These are phyloP conservation scores for Lasioglossum baleicum DNA, from an alignment of 1,140 invertebrate genomes.

Conservation along the genomic window DNA sequence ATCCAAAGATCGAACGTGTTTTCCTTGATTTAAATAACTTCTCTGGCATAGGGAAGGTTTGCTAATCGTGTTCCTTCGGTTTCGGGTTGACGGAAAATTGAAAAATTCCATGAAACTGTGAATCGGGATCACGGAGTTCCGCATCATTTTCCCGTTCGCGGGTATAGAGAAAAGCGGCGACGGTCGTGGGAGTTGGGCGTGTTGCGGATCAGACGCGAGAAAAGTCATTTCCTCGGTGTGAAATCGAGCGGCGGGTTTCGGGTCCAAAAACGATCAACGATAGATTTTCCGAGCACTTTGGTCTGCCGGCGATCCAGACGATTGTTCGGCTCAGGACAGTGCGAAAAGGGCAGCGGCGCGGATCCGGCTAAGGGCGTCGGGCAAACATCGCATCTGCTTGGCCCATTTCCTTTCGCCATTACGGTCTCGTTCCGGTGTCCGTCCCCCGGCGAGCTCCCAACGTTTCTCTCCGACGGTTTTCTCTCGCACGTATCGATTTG, in stretches of 20 bases:
- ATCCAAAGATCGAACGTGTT: no score
- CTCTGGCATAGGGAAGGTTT: no score
- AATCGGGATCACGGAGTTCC: slow-evolving; percentile 7
- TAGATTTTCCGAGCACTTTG: slow-evolving; percentile 62
- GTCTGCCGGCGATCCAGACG: slow-evolving; percentile 6
- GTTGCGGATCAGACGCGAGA: slow-evolving; percentile 43
- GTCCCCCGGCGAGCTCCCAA: neutral
- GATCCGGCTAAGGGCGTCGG: slow-evolving; percentile 24
- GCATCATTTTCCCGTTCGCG: neutral
- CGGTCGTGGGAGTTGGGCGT: neutral
- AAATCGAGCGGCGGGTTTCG: slow-evolving; percentile 60
- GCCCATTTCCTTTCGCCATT: slow-evolving; percentile 53
- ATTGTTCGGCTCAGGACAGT: neutral
- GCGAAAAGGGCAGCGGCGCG: slow-evolving; percentile 14
- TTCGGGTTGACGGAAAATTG: neutral
- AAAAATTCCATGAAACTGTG: neutral
- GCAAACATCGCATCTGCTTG: slow-evolving; percentile 43
- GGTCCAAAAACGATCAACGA: slow-evolving; percentile 64
- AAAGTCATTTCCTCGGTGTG: slow-evolving; percentile 68
- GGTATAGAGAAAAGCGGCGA: neutral
- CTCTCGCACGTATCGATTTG: slow-evolving; percentile 45
- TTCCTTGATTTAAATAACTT: no score
- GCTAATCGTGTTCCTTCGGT: neutral
- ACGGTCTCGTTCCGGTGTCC: slow-evolving; percentile 27
- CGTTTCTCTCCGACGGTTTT: slow-evolving; percentile 2